These are phyloP conservation scores for Arenaria interpres DNA, from an alignment of 2,113 vertebrate genomes.

Conservation along the genomic window DNA sequence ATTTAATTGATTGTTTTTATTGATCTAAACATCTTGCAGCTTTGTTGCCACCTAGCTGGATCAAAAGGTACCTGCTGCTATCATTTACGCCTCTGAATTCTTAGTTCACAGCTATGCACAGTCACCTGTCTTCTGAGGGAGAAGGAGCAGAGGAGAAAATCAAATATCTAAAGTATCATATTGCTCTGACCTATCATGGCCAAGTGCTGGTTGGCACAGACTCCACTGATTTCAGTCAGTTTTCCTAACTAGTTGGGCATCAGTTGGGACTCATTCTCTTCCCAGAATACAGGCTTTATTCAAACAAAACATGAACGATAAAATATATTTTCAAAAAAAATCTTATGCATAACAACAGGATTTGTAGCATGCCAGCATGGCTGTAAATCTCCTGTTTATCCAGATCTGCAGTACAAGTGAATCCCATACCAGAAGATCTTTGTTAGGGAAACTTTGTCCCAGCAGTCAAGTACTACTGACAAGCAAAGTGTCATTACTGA, in stretches of 20 bases:
- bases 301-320: neutral
- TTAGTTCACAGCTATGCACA: neutral
- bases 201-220: neutral
- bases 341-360: neutral
- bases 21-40: constrained; percentile 11
- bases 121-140: neutral
- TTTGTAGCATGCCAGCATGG: neutral
- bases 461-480: neutral
- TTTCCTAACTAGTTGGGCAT: neutral
- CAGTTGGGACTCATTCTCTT: neutral
- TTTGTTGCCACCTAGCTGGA: neutral
- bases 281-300: neutral
- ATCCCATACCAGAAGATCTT: neutral
- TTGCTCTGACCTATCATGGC: neutral
- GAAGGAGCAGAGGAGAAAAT: neutral
- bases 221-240: neutral
- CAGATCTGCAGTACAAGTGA: neutral
- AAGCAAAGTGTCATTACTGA: neutral
- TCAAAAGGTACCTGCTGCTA: neutral
- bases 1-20: constrained; percentile 23
- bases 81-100: neutral
- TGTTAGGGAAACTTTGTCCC: neutral
- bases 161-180: neutral
- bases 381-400: neutral
- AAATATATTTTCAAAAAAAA: neutral